Evolutionary conservation across 1,140 invertebrate species (phyloP), one percentile per base, ranked within the genome.

Genomic region (Campoletis sonorensis): DNA sequence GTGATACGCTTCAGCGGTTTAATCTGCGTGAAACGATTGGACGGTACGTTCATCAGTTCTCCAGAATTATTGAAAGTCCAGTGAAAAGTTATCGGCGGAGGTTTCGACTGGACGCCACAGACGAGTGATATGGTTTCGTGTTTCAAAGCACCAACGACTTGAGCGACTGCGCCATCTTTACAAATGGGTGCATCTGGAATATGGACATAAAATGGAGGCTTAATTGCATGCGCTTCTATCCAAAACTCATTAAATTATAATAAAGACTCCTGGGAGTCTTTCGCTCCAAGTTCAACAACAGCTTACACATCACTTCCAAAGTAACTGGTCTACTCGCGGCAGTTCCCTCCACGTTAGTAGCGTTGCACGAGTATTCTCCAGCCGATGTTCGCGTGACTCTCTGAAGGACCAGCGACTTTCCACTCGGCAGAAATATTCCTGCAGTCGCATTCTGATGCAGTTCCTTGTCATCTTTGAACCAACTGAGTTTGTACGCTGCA

Each of bases 51-150:
- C 18, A 94, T 95, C 87, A 96, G 94, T 87, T 97, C 96, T 4
- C 96, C 96, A 40, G 96, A 96, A 87, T 96, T 97, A 92, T 97
- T 97, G 93, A 97, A 97, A 33, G 96, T 96, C 97, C 97, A 97
- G 81, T 96, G 95, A 90, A 97, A 97, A 86, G 94, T 94, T 78
- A 94, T 94, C 7, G 95, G 93, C 0, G 96, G 94, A 16, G 97
- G 97, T 87, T 98, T 97, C 75, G 97, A 95, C 83, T 97, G 96
- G 71, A 98, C 96, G 82, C 96, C 95, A 89, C 97, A 98, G 80
- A 95, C 94, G 79, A 98, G 90, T 33, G 94, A 93, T 16, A 97
- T 95, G 23, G 96, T 97, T 91, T 98, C 97, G 87, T 97, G 95
- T 88, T 97, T 96, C 72, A 97, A 92, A 7, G 96, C 97, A 0